A percentile compares a stretch with the other conserved stretches of the same genome.
phyloP scores from a whole-genome alignment of 2,888 invertebrate genomes.

The Drosophila falleni region DNA sequence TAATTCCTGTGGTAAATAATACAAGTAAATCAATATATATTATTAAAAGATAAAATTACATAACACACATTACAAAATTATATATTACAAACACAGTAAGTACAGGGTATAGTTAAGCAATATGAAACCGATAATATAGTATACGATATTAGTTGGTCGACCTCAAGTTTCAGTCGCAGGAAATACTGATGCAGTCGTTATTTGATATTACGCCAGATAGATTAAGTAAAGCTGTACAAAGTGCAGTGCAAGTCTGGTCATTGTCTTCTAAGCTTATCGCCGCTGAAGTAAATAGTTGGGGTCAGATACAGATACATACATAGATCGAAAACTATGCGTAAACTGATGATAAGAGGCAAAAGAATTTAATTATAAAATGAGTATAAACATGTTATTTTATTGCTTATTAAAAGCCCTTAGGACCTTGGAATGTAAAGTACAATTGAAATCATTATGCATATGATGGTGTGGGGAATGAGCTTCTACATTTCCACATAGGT shows the following conservation, averaged over 20 bases:
- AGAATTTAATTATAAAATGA: conserved; percentile 32
- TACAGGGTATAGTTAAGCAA: conserved; percentile 2
- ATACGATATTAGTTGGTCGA: not conserved
- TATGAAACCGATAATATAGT: too few relatives aligned
- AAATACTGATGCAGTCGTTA: conserved; percentile 8
- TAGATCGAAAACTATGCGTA: not conserved
- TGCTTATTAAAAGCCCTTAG: conserved; percentile 51
- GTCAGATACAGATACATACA: conserved; percentile 16
- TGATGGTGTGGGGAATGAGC: not conserved
- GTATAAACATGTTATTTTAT: conserved; percentile 48
- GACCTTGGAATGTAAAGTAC: conserved; percentile 41
- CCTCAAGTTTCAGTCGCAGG: conserved; percentile 16
- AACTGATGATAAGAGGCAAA: conserved; percentile 28
- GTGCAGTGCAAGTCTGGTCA: conserved; percentile 43
- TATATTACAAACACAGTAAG: not conserved
- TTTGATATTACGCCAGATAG: conserved; percentile 8
- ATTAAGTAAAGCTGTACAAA: conserved; percentile 33
- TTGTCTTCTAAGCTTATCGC: conserved; percentile 62
- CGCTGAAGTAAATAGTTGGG: conserved; percentile 4
- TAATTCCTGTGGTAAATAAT: too few relatives aligned
- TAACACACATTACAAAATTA: too few relatives aligned
- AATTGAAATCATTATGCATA: not conserved
- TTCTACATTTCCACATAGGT: conserved; percentile 91
- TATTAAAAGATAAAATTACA: too few relatives aligned
- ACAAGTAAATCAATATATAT: too few relatives aligned